phyloP scores from a whole-genome alignment of 30 jellyfish, hydroid and myxozoan species.

The Sanderia malayensis region DNA sequence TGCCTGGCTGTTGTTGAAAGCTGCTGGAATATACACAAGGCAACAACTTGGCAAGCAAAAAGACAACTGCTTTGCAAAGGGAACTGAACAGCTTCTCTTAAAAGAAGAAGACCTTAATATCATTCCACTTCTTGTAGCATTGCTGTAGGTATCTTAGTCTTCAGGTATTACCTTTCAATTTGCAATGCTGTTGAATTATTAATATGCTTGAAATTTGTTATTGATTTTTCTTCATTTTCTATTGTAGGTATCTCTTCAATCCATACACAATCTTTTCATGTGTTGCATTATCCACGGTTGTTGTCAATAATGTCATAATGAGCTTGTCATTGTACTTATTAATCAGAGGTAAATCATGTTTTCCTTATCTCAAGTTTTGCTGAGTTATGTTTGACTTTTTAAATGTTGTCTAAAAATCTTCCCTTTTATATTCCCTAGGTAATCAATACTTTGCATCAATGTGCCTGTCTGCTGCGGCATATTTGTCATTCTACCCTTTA shows the following conservation, averaged over 20 bases:
- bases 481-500: slow-evolving; percentile 52
- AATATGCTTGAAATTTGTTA: neutral
- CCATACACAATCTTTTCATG: slow-evolving; percentile 79
- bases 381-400: no score
- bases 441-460: slow-evolving; percentile 2
- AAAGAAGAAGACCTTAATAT: slow-evolving; percentile 18
- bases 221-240: slow-evolving; percentile 5
- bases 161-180: neutral
- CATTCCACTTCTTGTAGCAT: slow-evolving; percentile 48
- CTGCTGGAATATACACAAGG: slow-evolving; percentile 15
- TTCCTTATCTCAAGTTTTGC: neutral
- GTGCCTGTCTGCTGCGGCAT: slow-evolving; percentile 33
- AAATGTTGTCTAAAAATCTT: no score
- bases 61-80: slow-evolving; percentile 12
- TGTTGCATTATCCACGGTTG: slow-evolving; percentile 70
- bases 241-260: slow-evolving; percentile 64
- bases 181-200: neutral
- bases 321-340: slow-evolving; percentile 18
- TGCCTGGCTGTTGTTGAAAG: slow-evolving; percentile 31
- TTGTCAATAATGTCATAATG: slow-evolving; percentile 37
- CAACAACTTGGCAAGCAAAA: slow-evolving; percentile 4
- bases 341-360: slow-evolving; percentile 47
- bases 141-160: slow-evolving; percentile 30
- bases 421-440: slow-evolving; percentile 40
- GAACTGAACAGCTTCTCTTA: slow-evolving; percentile 13